These are phyloP conservation scores for Thamnophis sirtalis DNA, from an alignment of 2,113 vertebrate genomes.

Conservation along the genomic window DNA sequence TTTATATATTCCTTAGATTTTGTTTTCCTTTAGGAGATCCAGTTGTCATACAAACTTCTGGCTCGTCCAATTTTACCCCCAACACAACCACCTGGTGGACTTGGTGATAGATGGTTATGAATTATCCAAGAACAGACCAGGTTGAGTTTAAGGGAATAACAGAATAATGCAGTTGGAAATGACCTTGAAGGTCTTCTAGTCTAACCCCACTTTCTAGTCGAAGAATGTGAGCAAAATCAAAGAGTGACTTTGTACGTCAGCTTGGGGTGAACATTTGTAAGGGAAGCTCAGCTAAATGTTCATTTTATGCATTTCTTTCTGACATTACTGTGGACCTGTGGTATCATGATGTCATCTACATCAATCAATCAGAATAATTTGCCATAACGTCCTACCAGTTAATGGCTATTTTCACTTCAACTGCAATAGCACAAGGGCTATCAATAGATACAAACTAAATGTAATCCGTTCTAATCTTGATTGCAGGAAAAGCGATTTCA, in stretches of 20 bases:
- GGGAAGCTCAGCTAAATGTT: neutral
- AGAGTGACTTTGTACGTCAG: neutral
- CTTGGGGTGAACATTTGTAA: neutral
- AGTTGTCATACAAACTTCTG: neutral
- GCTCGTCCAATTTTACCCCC: neutral
- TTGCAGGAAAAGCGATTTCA: no score
- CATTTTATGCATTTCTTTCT: neutral
- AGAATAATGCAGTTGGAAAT: neutral
- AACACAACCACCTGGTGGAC: neutral
- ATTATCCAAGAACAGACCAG: neutral
- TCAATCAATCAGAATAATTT: no score
- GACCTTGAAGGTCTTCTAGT: neutral
- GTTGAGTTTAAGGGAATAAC: neutral
- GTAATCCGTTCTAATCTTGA: no score
- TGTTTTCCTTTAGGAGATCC: neutral
- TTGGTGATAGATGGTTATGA: neutral
- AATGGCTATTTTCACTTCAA: no score
- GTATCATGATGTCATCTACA: neutral
- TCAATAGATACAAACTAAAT: no score
- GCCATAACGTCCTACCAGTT: no score
- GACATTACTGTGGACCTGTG: neutral
- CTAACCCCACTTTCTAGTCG: neutral
- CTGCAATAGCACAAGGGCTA: no score
- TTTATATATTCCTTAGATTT: neutral
- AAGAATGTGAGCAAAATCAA: slow-evolving; percentile 63